phyloP scores from a whole-genome alignment of 2,888 invertebrate species.

The Marasmarcha lunaedactyla region DNA sequence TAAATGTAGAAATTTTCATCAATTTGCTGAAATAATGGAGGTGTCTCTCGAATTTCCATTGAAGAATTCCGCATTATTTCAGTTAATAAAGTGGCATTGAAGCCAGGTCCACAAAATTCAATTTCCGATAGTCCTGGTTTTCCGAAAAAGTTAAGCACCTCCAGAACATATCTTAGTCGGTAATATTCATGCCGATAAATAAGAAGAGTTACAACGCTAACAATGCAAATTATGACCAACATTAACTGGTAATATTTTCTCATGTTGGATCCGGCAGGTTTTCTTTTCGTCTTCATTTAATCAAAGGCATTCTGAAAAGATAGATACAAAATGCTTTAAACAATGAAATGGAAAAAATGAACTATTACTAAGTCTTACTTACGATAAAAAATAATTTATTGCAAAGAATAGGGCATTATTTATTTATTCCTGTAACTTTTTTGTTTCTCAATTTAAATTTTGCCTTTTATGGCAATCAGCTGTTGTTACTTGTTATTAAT shows the following conservation, averaged over 20 bases:
- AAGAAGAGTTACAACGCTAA: constrained; percentile 80
- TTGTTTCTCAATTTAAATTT: too few species aligned
- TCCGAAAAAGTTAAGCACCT: constrained; percentile 89
- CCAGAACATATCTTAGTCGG: constrained; percentile 83
- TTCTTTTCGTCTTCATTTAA: constrained; percentile 54
- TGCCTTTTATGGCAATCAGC: too few species aligned
- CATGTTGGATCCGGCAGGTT: constrained; percentile 68
- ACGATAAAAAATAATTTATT: too few species aligned
- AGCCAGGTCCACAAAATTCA: constrained; percentile 63
- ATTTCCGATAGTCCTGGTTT: constrained; percentile 71
- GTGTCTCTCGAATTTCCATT: constrained; percentile 72
- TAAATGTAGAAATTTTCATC: constrained; percentile 74
- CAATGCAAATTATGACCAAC: constrained; percentile 76
- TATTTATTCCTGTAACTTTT: too few species aligned
- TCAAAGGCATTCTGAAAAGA: constrained; percentile 13
- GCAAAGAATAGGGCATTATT: too few species aligned
- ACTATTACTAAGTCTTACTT: too few species aligned
- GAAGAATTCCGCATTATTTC: constrained; percentile 60
- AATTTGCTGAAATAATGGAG: constrained; percentile 76
- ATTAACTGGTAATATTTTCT: constrained; percentile 86
- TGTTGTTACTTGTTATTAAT: too few species aligned
- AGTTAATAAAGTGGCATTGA: constrained; percentile 61
- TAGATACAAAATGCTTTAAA: constrained; percentile 21
- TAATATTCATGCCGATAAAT: constrained; percentile 90
- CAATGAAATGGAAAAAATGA: too few species aligned